Base-by-base conservation (phyloP, 2,888 invertebrate genomes). In the Drosophila neotestacea region DNA sequence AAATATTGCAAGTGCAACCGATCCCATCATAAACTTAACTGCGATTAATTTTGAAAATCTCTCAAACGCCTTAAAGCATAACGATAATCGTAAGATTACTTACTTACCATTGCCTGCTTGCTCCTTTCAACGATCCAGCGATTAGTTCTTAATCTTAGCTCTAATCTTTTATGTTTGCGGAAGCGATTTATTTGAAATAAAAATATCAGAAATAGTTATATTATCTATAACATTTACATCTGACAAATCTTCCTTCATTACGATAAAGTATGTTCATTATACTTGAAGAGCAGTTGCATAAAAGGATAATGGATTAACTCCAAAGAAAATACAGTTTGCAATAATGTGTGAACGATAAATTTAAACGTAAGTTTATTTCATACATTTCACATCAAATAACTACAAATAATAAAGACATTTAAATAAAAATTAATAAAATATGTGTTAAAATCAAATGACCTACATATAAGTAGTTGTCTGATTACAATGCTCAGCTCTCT, bases 81-180 rank as follows among this genome's bases (percentile, higher is more conserved):
- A 67, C 10, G 41, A 30, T 62, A 63, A 69, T 69, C 70, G 11
- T 11, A 34, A 22, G 61, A 61, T 68, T 58, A 44, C 11, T 36
- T 6, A 9, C 10, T 6, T 42, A 16, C 42, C 9, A 38, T 22
- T 63, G 56, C 48, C 56, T 27, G 44, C 16, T 6, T 32, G 32
- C 32, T 7, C 16, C 42, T 9, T 22, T 22, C 22, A 22, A 22
- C 6, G 32, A 32, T 61, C 30, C n/a, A 4, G 11, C 4, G 62
- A 55, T 62, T 62, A 16, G 16, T 9, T 7, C 27, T 30, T 58
- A 56, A 48, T 32, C 41, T 34, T 13, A 47, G 48, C 30, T 22
- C 4, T 39, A 70, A 70, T 63, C 58, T 52, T 7, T n/a, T 1
- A 16, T 10, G 11, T 34, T 30, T 30, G 39, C 60, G 69, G 68